phyloP scores from a whole-genome alignment of 2,888 invertebrate species.

The Hirtodrosophila trivittata region DNA sequence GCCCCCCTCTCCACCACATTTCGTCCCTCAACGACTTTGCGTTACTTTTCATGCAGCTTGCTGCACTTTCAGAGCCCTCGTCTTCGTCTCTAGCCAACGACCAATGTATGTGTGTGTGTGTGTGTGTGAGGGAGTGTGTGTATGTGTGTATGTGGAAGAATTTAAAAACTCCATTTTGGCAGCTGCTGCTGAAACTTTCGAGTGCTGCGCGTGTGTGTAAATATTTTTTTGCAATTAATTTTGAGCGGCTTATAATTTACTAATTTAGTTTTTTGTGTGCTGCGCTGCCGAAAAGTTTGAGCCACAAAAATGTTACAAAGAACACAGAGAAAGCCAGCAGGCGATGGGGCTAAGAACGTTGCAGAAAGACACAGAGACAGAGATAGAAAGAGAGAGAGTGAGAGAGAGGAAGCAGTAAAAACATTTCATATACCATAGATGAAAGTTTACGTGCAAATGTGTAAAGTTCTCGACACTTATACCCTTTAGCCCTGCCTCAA shows the following conservation, averaged over 20 bases:
- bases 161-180: constrained; percentile 76
- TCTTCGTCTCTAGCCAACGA: constrained; percentile 7
- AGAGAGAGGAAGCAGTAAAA: constrained; percentile 5
- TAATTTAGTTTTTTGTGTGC: constrained; percentile 69
- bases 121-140: constrained; percentile 22
- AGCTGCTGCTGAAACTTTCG: constrained; percentile 60
- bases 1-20: background rate
- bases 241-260: constrained; percentile 80
- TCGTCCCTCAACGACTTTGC: constrained; percentile 34
- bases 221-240: constrained; percentile 80
- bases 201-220: constrained; percentile 71
- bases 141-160: constrained; percentile 55
- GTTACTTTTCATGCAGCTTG: constrained; percentile 56
- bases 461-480: constrained; percentile 41
- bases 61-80: constrained; percentile 36
- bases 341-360: background rate
- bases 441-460: constrained; percentile 52
- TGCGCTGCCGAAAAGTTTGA: constrained; percentile 42
- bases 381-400: background rate
- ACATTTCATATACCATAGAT: constrained; percentile 34
- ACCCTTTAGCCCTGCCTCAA: background rate
- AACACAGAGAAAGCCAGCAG: constrained; percentile 25
- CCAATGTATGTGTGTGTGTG: constrained; percentile 14
- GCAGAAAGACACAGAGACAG: constrained; percentile 1
- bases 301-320: constrained; percentile 68